Conservation (phyloP, 2,797 vertebrate species). For the Syngnathus acus region DNA sequence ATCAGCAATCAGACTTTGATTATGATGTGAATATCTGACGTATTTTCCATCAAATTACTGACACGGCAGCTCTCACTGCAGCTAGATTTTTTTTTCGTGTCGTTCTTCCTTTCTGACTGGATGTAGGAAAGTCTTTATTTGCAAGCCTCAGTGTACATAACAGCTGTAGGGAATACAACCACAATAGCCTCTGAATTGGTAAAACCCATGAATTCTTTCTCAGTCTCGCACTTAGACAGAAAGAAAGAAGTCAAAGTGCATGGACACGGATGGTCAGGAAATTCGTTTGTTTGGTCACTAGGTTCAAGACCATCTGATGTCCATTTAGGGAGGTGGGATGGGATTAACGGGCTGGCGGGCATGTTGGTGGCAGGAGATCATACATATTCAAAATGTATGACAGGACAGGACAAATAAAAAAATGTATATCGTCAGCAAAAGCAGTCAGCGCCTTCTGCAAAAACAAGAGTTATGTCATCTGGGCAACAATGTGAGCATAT, state of each 20-base stretch:
- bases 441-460: constrained; percentile 34
- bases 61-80: not conserved
- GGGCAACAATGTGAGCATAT: not conserved
- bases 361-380: constrained; percentile 14
- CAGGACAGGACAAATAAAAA: constrained; percentile 8
- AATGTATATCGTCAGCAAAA: constrained; percentile 13
- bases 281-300: constrained; percentile 33
- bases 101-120: constrained; percentile 36
- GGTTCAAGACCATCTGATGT: constrained; percentile 39
- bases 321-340: constrained; percentile 47
- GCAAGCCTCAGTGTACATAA: constrained; percentile 24
- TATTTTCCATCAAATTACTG: not conserved
- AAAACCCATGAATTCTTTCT: constrained; percentile 70
- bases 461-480: constrained; percentile 15
- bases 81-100: constrained; percentile 12
- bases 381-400: constrained; percentile 19
- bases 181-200: constrained; percentile 44
- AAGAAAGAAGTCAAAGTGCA: constrained; percentile 59
- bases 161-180: constrained; percentile 53
- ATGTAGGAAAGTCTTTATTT: constrained; percentile 36
- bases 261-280: constrained; percentile 44
- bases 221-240: constrained; percentile 42
- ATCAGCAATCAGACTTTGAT: constrained; percentile 31
- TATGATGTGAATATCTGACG: constrained; percentile 13
- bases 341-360: constrained; percentile 18